Evolutionary conservation across 2,113 vertebrate species (phyloP).

Genomic region (Machaerirhynchus nigripectus): DNA sequence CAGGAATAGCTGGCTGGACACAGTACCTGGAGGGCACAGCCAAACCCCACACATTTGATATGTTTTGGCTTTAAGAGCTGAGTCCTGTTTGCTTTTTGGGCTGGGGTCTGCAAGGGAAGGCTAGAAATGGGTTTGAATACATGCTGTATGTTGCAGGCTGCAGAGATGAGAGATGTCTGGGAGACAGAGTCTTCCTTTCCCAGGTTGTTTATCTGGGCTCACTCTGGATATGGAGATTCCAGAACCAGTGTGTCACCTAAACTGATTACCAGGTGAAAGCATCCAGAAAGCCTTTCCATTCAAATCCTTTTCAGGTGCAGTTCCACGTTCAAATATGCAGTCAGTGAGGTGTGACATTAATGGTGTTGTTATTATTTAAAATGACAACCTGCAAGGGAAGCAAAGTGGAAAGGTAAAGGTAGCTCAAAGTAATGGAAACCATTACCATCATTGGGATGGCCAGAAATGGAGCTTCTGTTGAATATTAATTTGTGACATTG

Average conservation of each 20-base stretch:
- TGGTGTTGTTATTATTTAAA: background rate
- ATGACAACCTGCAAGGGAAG: background rate
- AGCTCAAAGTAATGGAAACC: background rate
- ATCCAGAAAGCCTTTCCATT: background rate
- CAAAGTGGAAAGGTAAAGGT: background rate
- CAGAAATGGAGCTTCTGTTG: background rate
- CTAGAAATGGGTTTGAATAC: background rate
- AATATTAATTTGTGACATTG: background rate
- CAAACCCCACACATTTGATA: rapidly evolving
- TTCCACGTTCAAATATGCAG: background rate
- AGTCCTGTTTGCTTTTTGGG: background rate
- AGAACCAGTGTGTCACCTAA: background rate
- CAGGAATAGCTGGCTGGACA: background rate
- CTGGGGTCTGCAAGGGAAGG: background rate
- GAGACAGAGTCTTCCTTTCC: background rate
- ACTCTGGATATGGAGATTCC: background rate
- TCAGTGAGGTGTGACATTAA: background rate
- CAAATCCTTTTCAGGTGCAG: background rate
- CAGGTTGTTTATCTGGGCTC: background rate
- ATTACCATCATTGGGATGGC: background rate
- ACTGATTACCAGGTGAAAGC: background rate
- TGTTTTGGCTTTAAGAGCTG: background rate
- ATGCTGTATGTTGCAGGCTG: background rate
- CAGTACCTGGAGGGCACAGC: background rate
- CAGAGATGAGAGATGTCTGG: rapidly evolving